Evolutionary conservation across 2,888 invertebrate genomes (phyloP).

Genomic region (Macrophya alboannulata): DNA sequence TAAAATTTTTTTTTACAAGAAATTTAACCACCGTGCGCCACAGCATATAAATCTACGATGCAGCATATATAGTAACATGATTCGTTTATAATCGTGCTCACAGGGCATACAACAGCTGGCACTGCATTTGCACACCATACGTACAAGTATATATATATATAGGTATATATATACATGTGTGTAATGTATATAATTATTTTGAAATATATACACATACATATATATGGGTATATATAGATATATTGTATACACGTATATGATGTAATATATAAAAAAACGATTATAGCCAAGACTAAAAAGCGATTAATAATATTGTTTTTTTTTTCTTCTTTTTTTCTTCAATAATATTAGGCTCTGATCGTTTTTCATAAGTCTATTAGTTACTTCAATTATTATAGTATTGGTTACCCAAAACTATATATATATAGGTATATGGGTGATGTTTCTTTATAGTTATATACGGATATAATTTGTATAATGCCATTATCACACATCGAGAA

Average conservation of each 20-base stretch:
- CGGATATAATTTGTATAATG: not conserved
- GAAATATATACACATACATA: not conserved
- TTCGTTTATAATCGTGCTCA: slow-evolving; percentile 69
- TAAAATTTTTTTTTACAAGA: not conserved
- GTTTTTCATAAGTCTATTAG: not conserved
- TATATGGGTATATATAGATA: not conserved
- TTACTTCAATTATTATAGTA: not conserved
- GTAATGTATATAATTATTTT: slow-evolving; percentile 10
- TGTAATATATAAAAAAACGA: not conserved
- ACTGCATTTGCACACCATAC: slow-evolving; percentile 70
- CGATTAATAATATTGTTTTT: not conserved
- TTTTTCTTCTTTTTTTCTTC: not conserved
- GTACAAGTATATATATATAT: slow-evolving; percentile 7
- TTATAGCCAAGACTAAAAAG: not conserved
- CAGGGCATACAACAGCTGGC: slow-evolving; percentile 79
- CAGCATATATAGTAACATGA: slow-evolving; percentile 55
- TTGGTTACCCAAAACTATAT: not conserved
- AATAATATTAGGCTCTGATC: not conserved
- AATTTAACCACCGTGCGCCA: slow-evolving; percentile 46
- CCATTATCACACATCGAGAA: slow-evolving; percentile 64
- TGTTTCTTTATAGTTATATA: not conserved
- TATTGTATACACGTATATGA: not conserved
- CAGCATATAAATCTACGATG: slow-evolving; percentile 54
- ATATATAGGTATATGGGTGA: not conserved
- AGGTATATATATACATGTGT: slow-evolving; percentile 3